phyloP scores from a whole-genome alignment of 2,113 vertebrate genomes.

The Passer montanus region DNA sequence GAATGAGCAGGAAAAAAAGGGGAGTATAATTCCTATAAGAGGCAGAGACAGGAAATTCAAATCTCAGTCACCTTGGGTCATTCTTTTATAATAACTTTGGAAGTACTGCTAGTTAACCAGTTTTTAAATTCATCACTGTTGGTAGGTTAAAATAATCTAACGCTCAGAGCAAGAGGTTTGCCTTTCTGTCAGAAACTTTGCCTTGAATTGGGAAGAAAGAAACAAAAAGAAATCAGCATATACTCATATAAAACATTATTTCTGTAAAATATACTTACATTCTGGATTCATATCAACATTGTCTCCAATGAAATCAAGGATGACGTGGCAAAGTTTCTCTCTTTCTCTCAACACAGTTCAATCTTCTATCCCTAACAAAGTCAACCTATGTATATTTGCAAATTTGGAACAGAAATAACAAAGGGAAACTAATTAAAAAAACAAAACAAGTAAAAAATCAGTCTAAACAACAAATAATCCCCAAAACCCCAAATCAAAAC shows the following conservation, averaged over 20 bases:
- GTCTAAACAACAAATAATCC: not conserved
- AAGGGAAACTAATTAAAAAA: not conserved
- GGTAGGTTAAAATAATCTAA: not conserved
- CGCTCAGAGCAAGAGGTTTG: not conserved
- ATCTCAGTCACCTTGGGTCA: not conserved
- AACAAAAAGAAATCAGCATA: not conserved
- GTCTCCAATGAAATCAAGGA: not conserved
- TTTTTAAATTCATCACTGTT: not conserved
- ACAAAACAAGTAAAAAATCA: fast-evolving
- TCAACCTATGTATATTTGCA: not conserved
- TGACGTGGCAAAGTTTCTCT: not conserved
- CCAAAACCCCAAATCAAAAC: not conserved
- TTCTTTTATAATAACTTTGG: not conserved
- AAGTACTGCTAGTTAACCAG: not conserved
- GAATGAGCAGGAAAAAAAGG: not conserved
- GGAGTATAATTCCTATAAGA: not conserved
- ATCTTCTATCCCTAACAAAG: not conserved
- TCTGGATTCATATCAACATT: not conserved
- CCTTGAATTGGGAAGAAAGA: not conserved
- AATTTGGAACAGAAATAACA: not conserved
- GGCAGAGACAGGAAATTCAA: not conserved
- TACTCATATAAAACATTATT: not conserved
- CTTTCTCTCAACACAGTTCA: not conserved
- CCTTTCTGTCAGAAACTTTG: not conserved
- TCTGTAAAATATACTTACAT: not conserved